Base-by-base conservation (phyloP, 2,113 vertebrate genomes). In the Tyrannus savana region DNA sequence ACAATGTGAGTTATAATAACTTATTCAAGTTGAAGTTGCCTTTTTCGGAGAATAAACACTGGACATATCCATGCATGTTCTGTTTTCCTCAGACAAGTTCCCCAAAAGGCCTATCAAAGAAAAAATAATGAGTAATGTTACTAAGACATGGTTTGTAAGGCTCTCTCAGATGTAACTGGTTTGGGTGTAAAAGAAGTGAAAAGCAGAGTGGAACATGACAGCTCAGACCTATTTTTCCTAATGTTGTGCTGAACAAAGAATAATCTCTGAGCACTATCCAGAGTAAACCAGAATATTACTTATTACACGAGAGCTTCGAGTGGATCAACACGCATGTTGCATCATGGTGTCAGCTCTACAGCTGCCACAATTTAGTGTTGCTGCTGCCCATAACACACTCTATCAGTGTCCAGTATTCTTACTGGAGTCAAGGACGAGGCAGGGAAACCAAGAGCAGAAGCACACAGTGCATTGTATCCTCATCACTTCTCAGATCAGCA, bases 401-500 rank as follows among this genome's bases (percentile, higher is more conserved):
- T 66, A 15, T 10, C 66, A 25, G 10, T 19, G 28, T 13, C 22
- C 58, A 12, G 3, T 3, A 19, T 8, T 55, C 8, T 62, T 42
- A 22, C 18, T 2, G 7, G 25, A 55, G 33, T 35, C 19, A 39
- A 27, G 60, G 35, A 41, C 6, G 23, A 11, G 81, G 4, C 16
- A 67, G 25, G 10, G 21, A 72, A 75, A 39, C 17, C 30, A 71
- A 41, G 12, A 41, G 17, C 46, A 71, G 15, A 55, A 50, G 22
- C 3, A 3, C 9, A 46, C 0, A 0, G 8, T 59, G 42, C 12
- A 4, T 10, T 44, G 15, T 14, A 5, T n/a, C 46, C 33, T 24
- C 37, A 58, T 27, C 17, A 12, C 44, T 55, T 53, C 39, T 63
- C 37, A 16, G 7, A 33, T 13, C 35, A 21, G 7, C 8, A 24